Conservation (phyloP, 2,113 vertebrate genomes). For the Mellivora capensis region DNA sequence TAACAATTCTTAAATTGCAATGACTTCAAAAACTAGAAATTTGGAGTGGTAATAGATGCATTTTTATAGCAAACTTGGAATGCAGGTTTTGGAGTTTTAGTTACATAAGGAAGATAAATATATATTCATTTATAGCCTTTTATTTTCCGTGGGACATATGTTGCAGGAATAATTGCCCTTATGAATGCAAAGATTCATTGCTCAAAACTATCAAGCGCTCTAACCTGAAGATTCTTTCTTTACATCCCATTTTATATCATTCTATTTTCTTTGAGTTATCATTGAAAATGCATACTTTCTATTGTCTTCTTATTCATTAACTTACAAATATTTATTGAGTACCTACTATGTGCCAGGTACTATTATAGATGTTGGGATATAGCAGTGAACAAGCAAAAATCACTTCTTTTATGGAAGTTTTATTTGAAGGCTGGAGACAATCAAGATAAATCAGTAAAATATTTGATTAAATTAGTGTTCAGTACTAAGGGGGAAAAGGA, state of each 20-base stretch:
- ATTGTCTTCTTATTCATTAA: not conserved
- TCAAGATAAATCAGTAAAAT: not conserved
- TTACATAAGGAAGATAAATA: not conserved
- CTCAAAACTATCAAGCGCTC: not conserved
- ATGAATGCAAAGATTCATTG: not conserved
- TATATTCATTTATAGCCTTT: not conserved
- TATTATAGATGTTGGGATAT: not conserved
- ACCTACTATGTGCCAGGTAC: not conserved
- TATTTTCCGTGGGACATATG: not conserved
- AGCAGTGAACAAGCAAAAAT: not conserved
- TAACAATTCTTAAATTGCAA: not conserved
- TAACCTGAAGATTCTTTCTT: not conserved
- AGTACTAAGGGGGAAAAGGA: not conserved
- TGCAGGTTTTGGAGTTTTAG: not conserved
- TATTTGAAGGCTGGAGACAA: not conserved
- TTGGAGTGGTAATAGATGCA: not conserved
- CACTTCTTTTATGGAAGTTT: not conserved
- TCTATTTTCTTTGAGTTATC: constrained; percentile 7
- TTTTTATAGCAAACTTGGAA: constrained; percentile 28
- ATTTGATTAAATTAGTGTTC: not conserved
- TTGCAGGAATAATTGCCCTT: constrained; percentile 3
- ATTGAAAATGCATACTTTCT: not conserved
- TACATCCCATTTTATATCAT: not conserved
- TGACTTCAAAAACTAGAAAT: constrained; percentile 22
- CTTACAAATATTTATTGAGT: not conserved